These are phyloP conservation scores for Paralichthys olivaceus DNA, from an alignment of 2,113 vertebrate species.

Conservation along the genomic window DNA sequence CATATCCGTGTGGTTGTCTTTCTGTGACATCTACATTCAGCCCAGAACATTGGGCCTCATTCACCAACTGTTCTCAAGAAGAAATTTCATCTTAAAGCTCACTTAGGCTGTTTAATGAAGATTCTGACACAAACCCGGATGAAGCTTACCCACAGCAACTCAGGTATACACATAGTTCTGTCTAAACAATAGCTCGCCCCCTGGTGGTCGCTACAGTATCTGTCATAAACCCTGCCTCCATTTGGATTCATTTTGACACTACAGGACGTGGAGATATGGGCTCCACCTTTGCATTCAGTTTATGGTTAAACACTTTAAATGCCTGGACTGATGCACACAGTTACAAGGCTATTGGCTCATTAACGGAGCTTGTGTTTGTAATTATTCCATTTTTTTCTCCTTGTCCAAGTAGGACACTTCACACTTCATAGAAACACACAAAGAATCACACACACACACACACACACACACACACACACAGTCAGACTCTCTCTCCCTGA, in stretches of 20 bases:
- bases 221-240: too few relatives aligned
- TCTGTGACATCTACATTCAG: neutral
- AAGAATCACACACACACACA: constrained; percentile 6
- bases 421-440: neutral
- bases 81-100: too few relatives aligned
- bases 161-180: too few relatives aligned
- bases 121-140: neutral
- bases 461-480: neutral
- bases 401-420: neutral
- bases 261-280: neutral
- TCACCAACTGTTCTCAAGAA: too few relatives aligned
- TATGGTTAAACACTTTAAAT: neutral
- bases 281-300: neutral
- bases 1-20: neutral
- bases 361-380: constrained; percentile 4
- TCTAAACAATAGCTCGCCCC: too few relatives aligned
- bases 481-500: constrained; percentile 3
- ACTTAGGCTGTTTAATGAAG: neutral
- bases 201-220: too few relatives aligned
- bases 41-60: neutral
- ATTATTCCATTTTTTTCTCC: constrained; percentile 3
- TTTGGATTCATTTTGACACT: too few relatives aligned
- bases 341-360: neutral
- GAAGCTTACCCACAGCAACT: too few relatives aligned
- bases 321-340: neutral